Evolutionary conservation across 2,113 vertebrate species (phyloP).

Genomic region (Corythornis cristatus): DNA sequence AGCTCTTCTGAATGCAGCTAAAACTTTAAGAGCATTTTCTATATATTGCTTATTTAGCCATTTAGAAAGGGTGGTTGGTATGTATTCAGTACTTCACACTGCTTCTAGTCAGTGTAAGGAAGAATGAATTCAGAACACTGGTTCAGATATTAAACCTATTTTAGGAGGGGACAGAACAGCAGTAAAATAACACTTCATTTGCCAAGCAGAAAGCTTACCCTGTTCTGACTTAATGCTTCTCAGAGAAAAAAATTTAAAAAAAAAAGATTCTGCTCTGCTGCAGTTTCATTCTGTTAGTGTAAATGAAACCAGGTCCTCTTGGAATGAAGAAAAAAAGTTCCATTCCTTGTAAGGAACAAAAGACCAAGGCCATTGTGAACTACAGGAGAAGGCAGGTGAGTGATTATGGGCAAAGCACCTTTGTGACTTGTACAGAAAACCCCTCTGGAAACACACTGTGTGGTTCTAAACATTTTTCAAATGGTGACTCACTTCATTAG

Average conservation of each 20-base stretch:
- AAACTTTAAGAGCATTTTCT: neutral
- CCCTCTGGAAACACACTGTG: neutral
- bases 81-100: neutral
- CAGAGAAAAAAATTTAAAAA: neutral
- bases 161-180: neutral
- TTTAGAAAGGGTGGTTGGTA: neutral
- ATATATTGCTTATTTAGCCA: neutral
- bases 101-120: neutral
- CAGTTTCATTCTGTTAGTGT: neutral
- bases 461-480: neutral
- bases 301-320: neutral
- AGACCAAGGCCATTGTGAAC: neutral
- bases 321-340: neutral
- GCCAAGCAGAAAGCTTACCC: neutral
- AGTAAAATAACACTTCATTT: neutral
- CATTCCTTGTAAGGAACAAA: neutral
- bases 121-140: neutral
- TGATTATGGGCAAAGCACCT: neutral
- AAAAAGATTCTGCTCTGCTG: neutral
- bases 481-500: slow-evolving; percentile 88
- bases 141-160: neutral
- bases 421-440: neutral
- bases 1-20: neutral
- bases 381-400: neutral
- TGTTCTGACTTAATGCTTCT: neutral